Evolutionary conservation across 2,797 vertebrate genomes (phyloP).

Genomic region (Echeneis naucrates): DNA sequence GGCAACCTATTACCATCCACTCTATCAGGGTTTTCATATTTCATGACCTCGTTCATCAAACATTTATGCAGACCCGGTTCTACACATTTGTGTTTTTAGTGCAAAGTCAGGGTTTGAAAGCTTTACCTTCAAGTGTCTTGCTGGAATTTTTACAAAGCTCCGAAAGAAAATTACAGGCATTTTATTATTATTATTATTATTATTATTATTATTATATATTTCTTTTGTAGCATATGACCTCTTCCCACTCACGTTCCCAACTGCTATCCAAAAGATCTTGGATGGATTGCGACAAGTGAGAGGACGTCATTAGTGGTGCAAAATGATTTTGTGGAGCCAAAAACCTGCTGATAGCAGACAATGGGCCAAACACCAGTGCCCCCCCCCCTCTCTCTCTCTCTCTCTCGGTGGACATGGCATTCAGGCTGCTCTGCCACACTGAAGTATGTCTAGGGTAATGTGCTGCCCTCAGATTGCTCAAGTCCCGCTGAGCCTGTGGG

Average conservation of each 20-base stretch:
- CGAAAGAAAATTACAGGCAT: constrained; percentile 11
- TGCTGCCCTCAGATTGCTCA: constrained; percentile 62
- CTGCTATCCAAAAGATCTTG: constrained; percentile 26
- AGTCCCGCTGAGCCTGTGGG: constrained; percentile 66
- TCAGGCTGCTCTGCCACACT: constrained; percentile 58
- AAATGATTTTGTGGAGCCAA: constrained; percentile 58
- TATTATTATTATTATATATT: too few species aligned
- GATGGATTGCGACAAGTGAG: constrained; percentile 34
- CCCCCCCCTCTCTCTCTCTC: constrained; percentile 22
- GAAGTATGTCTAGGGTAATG: constrained; percentile 60
- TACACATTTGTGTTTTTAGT: constrained; percentile 59
- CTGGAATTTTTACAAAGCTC: constrained; percentile 17
- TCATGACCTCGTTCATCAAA: constrained; percentile 73
- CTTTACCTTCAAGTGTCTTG: constrained; percentile 21
- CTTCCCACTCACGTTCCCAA: background rate
- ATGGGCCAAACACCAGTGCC: constrained; percentile 43
- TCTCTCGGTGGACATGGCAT: constrained; percentile 49
- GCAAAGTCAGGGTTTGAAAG: constrained; percentile 59
- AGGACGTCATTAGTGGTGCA: constrained; percentile 52
- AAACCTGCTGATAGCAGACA: constrained; percentile 57
- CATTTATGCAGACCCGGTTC: constrained; percentile 58
- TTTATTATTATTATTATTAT: too few species aligned
- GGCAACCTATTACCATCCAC: constrained; percentile 73
- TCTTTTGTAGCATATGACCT: constrained; percentile 17
- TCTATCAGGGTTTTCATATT: constrained; percentile 74